Conservation (phyloP, 2,113 vertebrate genomes). For the Sinocyclocheilus rhinocerous region DNA sequence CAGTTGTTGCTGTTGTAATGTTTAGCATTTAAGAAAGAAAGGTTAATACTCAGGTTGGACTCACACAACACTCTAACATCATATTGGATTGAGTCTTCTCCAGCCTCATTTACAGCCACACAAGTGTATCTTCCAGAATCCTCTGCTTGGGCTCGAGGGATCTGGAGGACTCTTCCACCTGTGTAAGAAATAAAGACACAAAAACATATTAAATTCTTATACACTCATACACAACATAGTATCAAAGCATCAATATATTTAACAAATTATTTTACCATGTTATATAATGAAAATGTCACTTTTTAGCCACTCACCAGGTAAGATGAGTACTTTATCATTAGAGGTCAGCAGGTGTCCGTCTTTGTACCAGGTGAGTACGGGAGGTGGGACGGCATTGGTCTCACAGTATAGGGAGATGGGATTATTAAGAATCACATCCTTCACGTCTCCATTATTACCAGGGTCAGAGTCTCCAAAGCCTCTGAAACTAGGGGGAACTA, state of each 20-base stretch:
- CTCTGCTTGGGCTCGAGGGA: constrained; percentile 80
- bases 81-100: constrained; percentile 93
- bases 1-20: too few relatives aligned
- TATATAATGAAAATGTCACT: neutral
- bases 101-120: constrained; percentile 92
- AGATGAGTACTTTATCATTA: constrained; percentile 84
- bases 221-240: neutral
- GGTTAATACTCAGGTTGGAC: constrained; percentile 56
- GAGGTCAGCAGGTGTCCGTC: constrained; percentile 82
- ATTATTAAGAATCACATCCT: constrained; percentile 90
- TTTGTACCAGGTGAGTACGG: constrained; percentile 93
- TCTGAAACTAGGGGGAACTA: constrained; percentile 93
- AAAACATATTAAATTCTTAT: too few relatives aligned
- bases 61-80: constrained; percentile 87
- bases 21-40: constrained; percentile 1
- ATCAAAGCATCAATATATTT: neutral
- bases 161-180: constrained; percentile 92
- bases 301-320: constrained; percentile 81
- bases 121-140: constrained; percentile 89
- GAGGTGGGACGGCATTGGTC: constrained; percentile 90
- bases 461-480: constrained; percentile 75
- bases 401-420: constrained; percentile 92
- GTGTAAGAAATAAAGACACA: too few relatives aligned
- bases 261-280: neutral
- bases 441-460: constrained; percentile 72